Base-by-base conservation (phyloP, 2,113 vertebrate genomes). In the Steatornis caripensis region DNA sequence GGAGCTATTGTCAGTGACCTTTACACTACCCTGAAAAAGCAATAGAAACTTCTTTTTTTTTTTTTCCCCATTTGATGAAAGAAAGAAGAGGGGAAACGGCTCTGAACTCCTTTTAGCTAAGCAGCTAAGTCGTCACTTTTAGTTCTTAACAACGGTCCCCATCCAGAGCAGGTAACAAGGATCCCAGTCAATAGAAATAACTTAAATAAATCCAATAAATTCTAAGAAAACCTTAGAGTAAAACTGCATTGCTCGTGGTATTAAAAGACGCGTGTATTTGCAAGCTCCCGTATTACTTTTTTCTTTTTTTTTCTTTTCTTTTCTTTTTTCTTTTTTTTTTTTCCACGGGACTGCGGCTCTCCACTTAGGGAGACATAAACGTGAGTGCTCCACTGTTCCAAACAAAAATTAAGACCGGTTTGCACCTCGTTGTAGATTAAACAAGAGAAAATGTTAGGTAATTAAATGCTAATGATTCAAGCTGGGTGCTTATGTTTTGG, bases 1-100 rank as follows among this genome's bases (percentile, higher is more conserved):
- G 93, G 95, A 96, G 51, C 90, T 96, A 91, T 97, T 98, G 96
- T 95, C 77, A 57, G 90, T 96, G 97, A 98, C 98, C 97, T 98
- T 98, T 98, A 96, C 55, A 84, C 62, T 91, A 96, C 88, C 95
- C 96, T 93, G 87, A 91, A 96, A 97, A 96, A 95, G 62, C 81
- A 81, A 80, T 30, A 94, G 39, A 72, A 96, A 91, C 68, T 41
- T 84, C 3, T 58, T 64, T 19, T 48, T 57, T 23, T 68, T 36
- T 81, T 61, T 78, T 65, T 5, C 13, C 8, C 68, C 48, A 83
- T 83, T 93, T 87, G 43, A 69, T 94, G 62, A 62, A 90, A 95
- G 85, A 86, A 94, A 95, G 48, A 61, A 29, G 37, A 85, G 29
- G 55, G 23, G n/a, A 87, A 74, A 89, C 9, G 13, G 51, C 68